Evolutionary conservation across 1,140 invertebrate genomes (phyloP).

Genomic region (Macrocentrus cingulum): DNA sequence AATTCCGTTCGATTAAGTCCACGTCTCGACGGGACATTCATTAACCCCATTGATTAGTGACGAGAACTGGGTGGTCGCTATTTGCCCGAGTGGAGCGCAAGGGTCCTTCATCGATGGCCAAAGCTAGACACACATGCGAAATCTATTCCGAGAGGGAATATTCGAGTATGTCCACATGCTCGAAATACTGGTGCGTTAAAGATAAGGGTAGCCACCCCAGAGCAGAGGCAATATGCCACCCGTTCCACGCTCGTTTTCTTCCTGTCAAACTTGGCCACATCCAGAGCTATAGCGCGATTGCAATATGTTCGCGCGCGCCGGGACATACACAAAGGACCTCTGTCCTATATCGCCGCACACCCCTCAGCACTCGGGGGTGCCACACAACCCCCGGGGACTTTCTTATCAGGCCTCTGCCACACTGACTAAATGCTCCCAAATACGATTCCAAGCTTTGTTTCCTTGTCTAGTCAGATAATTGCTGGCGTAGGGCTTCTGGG

Average conservation of each 20-base stretch:
- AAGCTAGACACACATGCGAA: not conserved
- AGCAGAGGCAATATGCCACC: slow-evolving; percentile 36
- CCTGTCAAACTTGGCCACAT: slow-evolving; percentile 10
- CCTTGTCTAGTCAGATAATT: slow-evolving; percentile 24
- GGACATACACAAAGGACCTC: slow-evolving; percentile 5
- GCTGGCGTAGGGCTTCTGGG: no score
- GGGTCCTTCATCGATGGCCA: not conserved
- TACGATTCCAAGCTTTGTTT: slow-evolving; percentile 53
- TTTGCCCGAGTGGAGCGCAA: not conserved
- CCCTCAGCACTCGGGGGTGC: slow-evolving; percentile 7
- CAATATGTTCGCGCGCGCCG: slow-evolving; percentile 16
- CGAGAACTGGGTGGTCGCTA: slow-evolving; percentile 12
- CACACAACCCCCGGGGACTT: slow-evolving; percentile 27
- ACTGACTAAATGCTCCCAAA: slow-evolving; percentile 50
- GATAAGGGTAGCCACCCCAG: slow-evolving; percentile 43
- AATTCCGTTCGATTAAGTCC: slow-evolving; percentile 39
- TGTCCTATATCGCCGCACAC: slow-evolving; percentile 12
- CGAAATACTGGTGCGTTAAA: slow-evolving; percentile 43
- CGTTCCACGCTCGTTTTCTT: not conserved
- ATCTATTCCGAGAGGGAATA: not conserved
- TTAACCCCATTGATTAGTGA: slow-evolving; percentile 42
- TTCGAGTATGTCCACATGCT: slow-evolving; percentile 29
- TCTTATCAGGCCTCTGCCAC: slow-evolving; percentile 45
- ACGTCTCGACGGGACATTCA: slow-evolving; percentile 32
- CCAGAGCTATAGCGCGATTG: not conserved